phyloP scores from a whole-genome alignment of 2,888 invertebrate species.

The Athalia circularis region DNA sequence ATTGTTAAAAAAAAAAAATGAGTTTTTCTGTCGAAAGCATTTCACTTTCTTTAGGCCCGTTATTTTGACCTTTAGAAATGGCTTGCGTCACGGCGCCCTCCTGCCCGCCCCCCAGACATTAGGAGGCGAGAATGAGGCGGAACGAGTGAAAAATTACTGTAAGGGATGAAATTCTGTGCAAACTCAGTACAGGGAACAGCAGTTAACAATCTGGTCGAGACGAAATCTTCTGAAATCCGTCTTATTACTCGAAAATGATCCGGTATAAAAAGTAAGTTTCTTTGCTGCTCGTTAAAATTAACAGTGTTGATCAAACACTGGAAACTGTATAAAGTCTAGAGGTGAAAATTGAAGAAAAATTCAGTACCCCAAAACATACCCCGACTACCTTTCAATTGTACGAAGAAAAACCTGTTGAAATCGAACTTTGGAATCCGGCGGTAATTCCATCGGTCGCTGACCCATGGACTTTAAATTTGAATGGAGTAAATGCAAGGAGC shows the following conservation, averaged over 20 bases:
- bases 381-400: too few species aligned
- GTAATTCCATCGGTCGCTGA: too few species aligned
- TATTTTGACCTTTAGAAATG: conserved; percentile 19
- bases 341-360: too few species aligned
- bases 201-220: conserved; percentile 36
- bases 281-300: conserved; percentile 37
- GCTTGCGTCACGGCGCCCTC: background rate
- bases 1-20: background rate
- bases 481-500: too few species aligned
- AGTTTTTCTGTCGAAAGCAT: background rate
- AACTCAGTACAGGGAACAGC: conserved; percentile 1
- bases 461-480: too few species aligned
- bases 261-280: conserved; percentile 34
- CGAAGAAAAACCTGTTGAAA: too few species aligned
- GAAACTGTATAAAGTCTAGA: too few species aligned
- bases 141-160: conserved; percentile 35
- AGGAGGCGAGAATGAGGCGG: conserved; percentile 22
- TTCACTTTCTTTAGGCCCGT: conserved; percentile 7
- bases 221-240: conserved; percentile 3
- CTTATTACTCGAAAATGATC: conserved; percentile 4
- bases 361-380: too few species aligned
- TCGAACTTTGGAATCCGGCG: too few species aligned
- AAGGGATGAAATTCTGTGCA: conserved; percentile 32
- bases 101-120: conserved; percentile 1
- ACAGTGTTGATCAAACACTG: conserved; percentile 3